Evolutionary conservation across 2,113 vertebrate genomes (phyloP).

Genomic region (Podarcis cretensis): DNA sequence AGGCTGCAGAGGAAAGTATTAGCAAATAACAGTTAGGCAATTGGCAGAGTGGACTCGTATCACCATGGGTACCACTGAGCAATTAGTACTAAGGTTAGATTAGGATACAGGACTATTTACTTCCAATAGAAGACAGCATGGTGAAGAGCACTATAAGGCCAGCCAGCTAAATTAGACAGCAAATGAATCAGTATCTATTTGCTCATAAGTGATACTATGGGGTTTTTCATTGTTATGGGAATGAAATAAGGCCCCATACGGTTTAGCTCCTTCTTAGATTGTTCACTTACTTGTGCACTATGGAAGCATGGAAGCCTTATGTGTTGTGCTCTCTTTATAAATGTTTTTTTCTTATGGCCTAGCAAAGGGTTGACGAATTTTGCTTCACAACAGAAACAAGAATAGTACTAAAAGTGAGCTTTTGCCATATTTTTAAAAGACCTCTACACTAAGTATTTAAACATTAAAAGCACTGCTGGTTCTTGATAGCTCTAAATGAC

Average conservation of each 20-base stretch:
- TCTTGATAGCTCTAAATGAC: background rate
- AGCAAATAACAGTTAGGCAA: background rate
- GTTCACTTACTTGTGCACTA: too few species aligned
- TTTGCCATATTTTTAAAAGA: background rate
- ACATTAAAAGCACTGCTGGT: background rate
- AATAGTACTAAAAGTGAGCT: background rate
- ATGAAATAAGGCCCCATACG: background rate
- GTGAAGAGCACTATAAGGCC: background rate
- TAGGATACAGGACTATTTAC: background rate
- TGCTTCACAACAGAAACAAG: background rate
- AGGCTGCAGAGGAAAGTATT: constrained; percentile 1
- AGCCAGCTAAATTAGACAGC: background rate
- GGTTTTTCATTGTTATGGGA: background rate
- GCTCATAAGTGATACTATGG: background rate
- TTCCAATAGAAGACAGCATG: background rate
- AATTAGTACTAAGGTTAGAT: background rate
- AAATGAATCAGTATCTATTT: background rate
- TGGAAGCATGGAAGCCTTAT: background rate
- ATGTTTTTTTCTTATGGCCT: background rate
- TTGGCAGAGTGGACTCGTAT: background rate
- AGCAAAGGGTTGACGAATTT: background rate
- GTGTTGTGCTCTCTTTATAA: background rate
- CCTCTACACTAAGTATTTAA: background rate
- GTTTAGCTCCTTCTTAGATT: background rate
- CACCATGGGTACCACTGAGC: background rate